Conservation (phyloP, 2,113 vertebrate genomes). For the Turdus rufiventris region DNA sequence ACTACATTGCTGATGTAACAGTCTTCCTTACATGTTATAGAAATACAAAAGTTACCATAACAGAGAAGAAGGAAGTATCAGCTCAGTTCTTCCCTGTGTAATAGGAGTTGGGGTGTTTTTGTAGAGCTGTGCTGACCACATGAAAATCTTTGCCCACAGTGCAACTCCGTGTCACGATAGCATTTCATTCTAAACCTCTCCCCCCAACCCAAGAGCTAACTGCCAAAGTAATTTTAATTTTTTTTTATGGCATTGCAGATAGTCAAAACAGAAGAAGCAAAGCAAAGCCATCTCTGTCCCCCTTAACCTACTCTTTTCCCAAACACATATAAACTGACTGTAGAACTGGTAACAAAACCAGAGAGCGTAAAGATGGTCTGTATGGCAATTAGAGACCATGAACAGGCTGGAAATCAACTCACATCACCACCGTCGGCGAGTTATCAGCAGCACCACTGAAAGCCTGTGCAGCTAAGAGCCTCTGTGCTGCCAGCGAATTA, state of each 20-base stretch:
- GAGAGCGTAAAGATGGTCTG: not conserved
- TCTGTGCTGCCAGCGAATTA: not conserved
- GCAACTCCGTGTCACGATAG: not conserved
- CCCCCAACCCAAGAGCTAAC: not conserved
- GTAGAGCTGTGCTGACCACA: not conserved
- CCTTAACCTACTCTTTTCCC: not conserved
- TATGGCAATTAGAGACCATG: not conserved
- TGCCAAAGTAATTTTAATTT: not conserved
- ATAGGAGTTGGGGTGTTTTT: not conserved
- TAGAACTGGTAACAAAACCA: not conserved
- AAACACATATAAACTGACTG: not conserved
- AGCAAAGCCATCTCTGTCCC: not conserved
- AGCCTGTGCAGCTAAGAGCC: not conserved
- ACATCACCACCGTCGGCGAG: not conserved
- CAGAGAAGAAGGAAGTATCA: slow-evolving; percentile 1
- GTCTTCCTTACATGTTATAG: not conserved
- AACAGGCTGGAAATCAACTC: not conserved
- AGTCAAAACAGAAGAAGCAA: not conserved
- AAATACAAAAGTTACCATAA: not conserved
- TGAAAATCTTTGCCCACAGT: slow-evolving; percentile 5
- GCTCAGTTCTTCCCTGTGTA: not conserved
- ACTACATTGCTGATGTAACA: not conserved
- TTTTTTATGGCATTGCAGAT: not conserved
- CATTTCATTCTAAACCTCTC: not conserved
- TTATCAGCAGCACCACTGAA: not conserved